Base-by-base conservation (phyloP, 2,888 invertebrate genomes). In the Linnaemya tessellans region DNA sequence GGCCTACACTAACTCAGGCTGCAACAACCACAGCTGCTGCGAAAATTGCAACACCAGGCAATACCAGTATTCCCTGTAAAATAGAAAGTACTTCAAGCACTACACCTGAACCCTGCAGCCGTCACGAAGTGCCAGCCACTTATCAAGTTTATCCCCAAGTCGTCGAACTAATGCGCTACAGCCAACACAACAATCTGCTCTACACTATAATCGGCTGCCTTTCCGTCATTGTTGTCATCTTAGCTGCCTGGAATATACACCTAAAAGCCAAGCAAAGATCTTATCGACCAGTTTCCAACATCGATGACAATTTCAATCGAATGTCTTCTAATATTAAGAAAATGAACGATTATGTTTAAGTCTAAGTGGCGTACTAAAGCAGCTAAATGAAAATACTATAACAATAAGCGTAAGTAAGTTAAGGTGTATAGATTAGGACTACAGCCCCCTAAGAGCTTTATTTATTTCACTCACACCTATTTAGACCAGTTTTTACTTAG, bases 271-370 rank as follows among this genome's bases (percentile, higher is more conserved):
- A 90, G 79, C 91, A 92, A 86, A 91, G 92, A 87, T 92, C 93
- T 86, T 92, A 92, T 84, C 88, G 90, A 38, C 91, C 92, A 3
- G 92, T 92, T 65, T 91, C 92, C 18, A 91, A 89, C 79, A 88
- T 91, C 80, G 93, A 92, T 86, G 91, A 92, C 64, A 92, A 91
- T 86, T 91, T 90, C 86, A 92, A 90, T 86, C 89, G 87, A 77
- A 88, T 87, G 87, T 84, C 88, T 5, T 87, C 87, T 35, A 89
- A 88, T 83, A 88, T 88, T 46, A 88, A 88, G 82, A 87, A 87
- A 86, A 87, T 84, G 84, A 88, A 88, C 79, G 88, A 87, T 60
- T 88, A 87, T 84, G 88, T 87, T 86, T 89, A 88, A 86, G 78
- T 20, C 25, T 41, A 15, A 3, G 1, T n/a, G 30, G 22, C 41